Conservation (phyloP, 2,888 invertebrate species). For the Eupithecia tripunctaria region DNA sequence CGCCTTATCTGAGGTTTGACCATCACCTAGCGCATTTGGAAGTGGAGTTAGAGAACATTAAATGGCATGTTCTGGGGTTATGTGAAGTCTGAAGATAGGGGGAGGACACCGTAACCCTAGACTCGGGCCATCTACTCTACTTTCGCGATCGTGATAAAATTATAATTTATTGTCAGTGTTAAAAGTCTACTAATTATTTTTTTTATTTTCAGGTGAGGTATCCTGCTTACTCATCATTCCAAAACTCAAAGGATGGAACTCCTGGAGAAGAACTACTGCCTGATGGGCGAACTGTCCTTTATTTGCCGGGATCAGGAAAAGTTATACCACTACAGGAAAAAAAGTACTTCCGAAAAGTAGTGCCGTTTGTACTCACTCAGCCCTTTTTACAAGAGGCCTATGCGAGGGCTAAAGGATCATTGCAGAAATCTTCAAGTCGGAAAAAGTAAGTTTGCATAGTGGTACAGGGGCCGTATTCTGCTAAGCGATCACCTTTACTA, state of each 20-base stretch:
- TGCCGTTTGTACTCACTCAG: neutral
- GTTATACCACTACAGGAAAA: neutral
- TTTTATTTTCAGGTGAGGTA: neutral
- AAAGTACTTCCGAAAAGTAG: neutral
- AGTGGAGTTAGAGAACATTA: no score
- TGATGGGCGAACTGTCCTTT: neutral
- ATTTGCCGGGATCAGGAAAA: neutral
- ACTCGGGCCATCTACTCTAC: no score
- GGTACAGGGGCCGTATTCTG: no score
- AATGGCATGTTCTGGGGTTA: no score
- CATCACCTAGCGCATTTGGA: no score
- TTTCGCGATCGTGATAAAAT: no score
- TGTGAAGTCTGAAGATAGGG: no score
- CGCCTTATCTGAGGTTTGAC: no score
- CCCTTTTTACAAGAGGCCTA: neutral
- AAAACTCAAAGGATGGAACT: neutral
- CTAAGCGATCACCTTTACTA: no score
- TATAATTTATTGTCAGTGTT: neutral
- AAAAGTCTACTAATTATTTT: neutral
- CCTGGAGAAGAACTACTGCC: neutral
- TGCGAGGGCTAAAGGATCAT: neutral
- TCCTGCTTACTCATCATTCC: neutral
- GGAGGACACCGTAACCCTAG: no score
- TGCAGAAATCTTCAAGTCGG: neutral
- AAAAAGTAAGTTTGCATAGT: conserved; percentile 26